Conservation (phyloP, 2,888 invertebrate species). For the Harpagoxenus sublaevis region DNA sequence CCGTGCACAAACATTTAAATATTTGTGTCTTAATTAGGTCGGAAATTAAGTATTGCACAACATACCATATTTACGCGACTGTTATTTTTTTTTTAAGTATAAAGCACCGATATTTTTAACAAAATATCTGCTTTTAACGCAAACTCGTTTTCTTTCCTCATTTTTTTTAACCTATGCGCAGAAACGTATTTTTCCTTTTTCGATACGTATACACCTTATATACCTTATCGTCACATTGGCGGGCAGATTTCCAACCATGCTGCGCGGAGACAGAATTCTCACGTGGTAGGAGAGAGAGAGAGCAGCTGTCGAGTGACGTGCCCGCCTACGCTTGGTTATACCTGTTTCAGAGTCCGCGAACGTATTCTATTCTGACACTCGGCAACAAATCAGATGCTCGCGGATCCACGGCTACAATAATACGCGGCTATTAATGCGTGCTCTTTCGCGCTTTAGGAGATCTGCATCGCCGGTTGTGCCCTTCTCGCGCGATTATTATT, state of each 20-base stretch:
- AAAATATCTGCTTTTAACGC: neutral
- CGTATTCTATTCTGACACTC: constrained; percentile 66
- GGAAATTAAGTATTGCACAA: neutral
- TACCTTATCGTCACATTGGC: constrained; percentile 53
- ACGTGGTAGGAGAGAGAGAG: constrained; percentile 62
- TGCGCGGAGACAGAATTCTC: constrained; percentile 71
- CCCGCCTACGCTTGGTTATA: constrained; percentile 73
- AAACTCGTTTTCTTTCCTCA: neutral
- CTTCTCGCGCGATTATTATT: constrained; percentile 40
- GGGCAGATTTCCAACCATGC: constrained; percentile 61
- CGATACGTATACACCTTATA: constrained; percentile 8
- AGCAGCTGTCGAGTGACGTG: constrained; percentile 68
- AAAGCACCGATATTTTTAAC: neutral
- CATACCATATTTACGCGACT: neutral
- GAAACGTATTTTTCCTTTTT: constrained; percentile 60
- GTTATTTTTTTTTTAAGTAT: neutral
- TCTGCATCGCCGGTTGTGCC: constrained; percentile 28
- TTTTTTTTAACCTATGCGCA: neutral
- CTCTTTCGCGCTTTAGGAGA: constrained; percentile 65
- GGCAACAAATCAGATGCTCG: constrained; percentile 72
- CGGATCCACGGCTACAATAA: constrained; percentile 64
- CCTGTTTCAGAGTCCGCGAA: constrained; percentile 64
- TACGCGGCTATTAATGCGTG: constrained; percentile 67
- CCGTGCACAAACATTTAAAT: neutral
- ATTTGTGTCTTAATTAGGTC: neutral